Evolutionary conservation across 2,113 vertebrate genomes (phyloP).

Genomic region (Chaetorhynchus papuensis): DNA sequence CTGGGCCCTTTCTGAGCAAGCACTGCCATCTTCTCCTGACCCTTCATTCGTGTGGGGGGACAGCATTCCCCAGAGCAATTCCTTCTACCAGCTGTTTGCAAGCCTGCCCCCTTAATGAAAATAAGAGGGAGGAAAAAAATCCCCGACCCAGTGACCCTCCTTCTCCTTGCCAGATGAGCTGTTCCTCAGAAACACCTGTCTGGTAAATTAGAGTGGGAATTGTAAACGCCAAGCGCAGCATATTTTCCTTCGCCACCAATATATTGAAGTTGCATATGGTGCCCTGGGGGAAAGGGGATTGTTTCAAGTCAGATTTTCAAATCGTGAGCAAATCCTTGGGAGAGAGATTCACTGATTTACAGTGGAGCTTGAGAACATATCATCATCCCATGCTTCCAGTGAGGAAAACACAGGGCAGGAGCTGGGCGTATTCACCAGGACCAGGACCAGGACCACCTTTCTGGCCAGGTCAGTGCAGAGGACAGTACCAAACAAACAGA

Average conservation of each 20-base stretch:
- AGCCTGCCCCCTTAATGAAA: conserved; percentile 1
- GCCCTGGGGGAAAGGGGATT: conserved; percentile 37
- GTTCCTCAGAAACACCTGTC: conserved; percentile 56
- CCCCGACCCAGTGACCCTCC: background rate
- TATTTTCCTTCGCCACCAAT: conserved; percentile 63
- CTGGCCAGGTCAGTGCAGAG: background rate
- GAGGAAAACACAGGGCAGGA: background rate
- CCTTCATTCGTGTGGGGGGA: background rate
- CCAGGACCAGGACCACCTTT: background rate
- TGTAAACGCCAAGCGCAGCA: conserved; percentile 42
- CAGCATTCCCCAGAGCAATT: background rate
- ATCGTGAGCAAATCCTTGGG: conserved; percentile 49
- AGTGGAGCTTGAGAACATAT: background rate
- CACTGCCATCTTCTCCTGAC: background rate
- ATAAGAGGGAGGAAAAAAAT: background rate
- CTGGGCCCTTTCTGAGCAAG: background rate
- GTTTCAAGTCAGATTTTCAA: conserved; percentile 65
- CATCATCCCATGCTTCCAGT: background rate
- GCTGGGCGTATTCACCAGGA: background rate
- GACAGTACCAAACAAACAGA: rapidly evolving
- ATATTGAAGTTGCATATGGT: conserved; percentile 43
- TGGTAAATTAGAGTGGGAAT: conserved; percentile 56
- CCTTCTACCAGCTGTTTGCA: background rate
- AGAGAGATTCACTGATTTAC: conserved; percentile 52
- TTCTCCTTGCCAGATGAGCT: conserved; percentile 39